Percentiles rank a stretch among this genome's conserved stretches.
Conservation (phyloP, 2,888 invertebrate genomes). For the Brachyptera risi region DNA sequence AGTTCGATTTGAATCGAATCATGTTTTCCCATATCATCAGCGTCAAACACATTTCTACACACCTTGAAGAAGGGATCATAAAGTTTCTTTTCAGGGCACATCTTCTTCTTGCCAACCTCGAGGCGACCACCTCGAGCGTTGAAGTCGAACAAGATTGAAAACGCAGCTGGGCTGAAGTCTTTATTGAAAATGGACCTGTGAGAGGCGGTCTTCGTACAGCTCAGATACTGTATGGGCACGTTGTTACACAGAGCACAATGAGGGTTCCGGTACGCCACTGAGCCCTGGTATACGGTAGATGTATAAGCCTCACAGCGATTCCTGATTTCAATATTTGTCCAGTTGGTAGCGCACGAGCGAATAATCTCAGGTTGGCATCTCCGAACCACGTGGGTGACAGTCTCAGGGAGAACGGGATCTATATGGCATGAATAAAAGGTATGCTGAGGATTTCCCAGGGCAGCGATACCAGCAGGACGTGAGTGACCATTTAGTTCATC, state of each 20-base stretch:
- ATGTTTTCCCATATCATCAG: slow-evolving; percentile 31
- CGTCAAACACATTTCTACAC: slow-evolving; percentile 43
- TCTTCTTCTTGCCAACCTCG: slow-evolving; percentile 36
- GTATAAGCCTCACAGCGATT: slow-evolving; percentile 45
- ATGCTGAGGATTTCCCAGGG: slow-evolving; percentile 21
- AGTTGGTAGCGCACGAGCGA: slow-evolving; percentile 42
- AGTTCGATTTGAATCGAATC: slow-evolving; percentile 7
- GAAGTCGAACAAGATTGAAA: slow-evolving; percentile 45
- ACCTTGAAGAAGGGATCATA: slow-evolving; percentile 47
- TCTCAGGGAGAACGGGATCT: slow-evolving; percentile 43
- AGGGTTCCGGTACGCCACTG: slow-evolving; percentile 44
- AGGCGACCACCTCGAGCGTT: slow-evolving; percentile 37
- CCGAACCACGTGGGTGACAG: slow-evolving; percentile 41
- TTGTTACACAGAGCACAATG: slow-evolving; percentile 49
- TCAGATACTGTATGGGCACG: slow-evolving; percentile 40
- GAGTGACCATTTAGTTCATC: slow-evolving; percentile 18
- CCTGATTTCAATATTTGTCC: slow-evolving; percentile 42
- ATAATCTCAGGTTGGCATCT: slow-evolving; percentile 43
- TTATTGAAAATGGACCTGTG: slow-evolving; percentile 38
- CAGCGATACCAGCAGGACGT: background rate
- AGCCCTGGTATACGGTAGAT: slow-evolving; percentile 43
- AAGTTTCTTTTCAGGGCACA: slow-evolving; percentile 39
- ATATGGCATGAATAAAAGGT: slow-evolving; percentile 39
- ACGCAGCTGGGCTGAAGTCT: slow-evolving; percentile 43
- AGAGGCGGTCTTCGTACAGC: slow-evolving; percentile 35